Percentiles rank a stretch among this genome's conserved stretches.
phyloP scores from a whole-genome alignment of 2,113 vertebrate species.

The Ammodytes dubius region DNA sequence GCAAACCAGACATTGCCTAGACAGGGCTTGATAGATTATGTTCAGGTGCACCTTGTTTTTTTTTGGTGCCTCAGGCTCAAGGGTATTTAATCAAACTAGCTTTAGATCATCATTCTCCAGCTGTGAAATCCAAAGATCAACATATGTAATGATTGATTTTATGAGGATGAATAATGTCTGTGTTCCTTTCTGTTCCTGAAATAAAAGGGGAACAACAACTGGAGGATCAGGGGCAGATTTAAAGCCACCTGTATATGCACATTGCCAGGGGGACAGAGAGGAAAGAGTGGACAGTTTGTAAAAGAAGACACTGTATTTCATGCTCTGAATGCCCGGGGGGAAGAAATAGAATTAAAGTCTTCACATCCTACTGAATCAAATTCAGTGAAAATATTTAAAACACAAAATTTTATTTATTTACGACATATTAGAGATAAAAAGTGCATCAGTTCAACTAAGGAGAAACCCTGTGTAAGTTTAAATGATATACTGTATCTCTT shows the following conservation, averaged over 20 bases:
- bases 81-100: conserved; percentile 26
- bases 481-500: not conserved
- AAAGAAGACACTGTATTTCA: conserved; percentile 27
- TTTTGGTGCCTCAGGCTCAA: conserved; percentile 15
- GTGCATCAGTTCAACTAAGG: too few relatives aligned
- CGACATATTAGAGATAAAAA: not conserved
- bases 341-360: not conserved
- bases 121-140: conserved; percentile 44
- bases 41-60: conserved; percentile 53
- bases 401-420: not conserved
- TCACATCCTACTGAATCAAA: not conserved
- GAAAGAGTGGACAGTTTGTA: conserved; percentile 19
- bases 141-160: conserved; percentile 38
- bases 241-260: conserved; percentile 28
- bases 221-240: conserved; percentile 25
- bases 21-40: conserved; percentile 38
- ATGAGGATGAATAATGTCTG: conserved; percentile 36
- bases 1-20: conserved; percentile 23
- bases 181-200: conserved; percentile 32
- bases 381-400: not conserved
- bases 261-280: conserved; percentile 22
- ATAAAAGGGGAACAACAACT: conserved; percentile 24
- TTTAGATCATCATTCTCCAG: conserved; percentile 39
- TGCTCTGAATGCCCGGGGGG: conserved; percentile 23
- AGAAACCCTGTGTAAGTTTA: not conserved